These are phyloP conservation scores for Gerris buenoi DNA, from an alignment of 1,140 invertebrate species.

Conservation along the genomic window DNA sequence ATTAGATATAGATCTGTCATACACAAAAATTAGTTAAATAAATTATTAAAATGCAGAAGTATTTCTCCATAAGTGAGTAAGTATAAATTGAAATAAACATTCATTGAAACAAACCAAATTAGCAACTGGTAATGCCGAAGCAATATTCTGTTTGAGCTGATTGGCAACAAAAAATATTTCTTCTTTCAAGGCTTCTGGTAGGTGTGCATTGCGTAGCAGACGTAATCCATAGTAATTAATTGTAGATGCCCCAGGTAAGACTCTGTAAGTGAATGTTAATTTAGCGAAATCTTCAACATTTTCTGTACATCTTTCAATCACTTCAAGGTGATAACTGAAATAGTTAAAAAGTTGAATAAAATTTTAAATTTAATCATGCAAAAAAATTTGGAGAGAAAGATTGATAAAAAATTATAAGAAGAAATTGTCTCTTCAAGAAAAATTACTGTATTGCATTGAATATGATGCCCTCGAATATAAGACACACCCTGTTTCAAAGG, in stretches of 20 bases:
- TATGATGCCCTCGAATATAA: too few species aligned
- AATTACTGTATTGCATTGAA: too few species aligned
- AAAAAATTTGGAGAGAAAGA: too few species aligned
- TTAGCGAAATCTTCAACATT: slow-evolving; percentile 11
- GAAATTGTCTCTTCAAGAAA: too few species aligned
- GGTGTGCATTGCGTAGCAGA: slow-evolving; percentile 27
- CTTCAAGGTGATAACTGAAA: slow-evolving; percentile 32
- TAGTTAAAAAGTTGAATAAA: slow-evolving; percentile 11
- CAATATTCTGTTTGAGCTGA: slow-evolving; percentile 4
- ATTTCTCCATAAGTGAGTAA: neutral
- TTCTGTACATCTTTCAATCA: slow-evolving; percentile 19
- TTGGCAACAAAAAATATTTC: slow-evolving; percentile 10
- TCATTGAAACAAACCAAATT: neutral
- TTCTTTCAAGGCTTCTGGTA: slow-evolving; percentile 19
- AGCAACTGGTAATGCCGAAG: slow-evolving; percentile 3
- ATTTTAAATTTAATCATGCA: too few species aligned
- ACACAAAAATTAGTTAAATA: neutral
- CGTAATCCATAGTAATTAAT: slow-evolving; percentile 34
- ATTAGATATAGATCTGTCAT: too few species aligned
- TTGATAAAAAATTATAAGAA: too few species aligned
- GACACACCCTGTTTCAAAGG: too few species aligned
- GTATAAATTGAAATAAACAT: neutral
- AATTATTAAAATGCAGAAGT: neutral
- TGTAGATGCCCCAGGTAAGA: slow-evolving; percentile 28
- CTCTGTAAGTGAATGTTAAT: slow-evolving; percentile 32